Percentiles rank a stretch among this genome's conserved stretches.
These are phyloP conservation scores for Epicauta chinensis DNA, from an alignment of 1,140 invertebrate genomes.

Conservation along the genomic window DNA sequence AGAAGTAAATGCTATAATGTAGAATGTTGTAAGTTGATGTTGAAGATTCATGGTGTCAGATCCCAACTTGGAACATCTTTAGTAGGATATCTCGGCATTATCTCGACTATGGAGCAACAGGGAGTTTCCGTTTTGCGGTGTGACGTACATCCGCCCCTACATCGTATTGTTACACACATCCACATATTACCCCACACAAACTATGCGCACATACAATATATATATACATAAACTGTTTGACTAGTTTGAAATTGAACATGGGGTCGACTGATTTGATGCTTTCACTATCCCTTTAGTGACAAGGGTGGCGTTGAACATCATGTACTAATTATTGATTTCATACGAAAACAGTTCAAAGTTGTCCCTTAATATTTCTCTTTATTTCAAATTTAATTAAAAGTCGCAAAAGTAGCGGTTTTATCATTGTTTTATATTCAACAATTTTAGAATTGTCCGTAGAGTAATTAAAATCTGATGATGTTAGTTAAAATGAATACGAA, in stretches of 20 bases:
- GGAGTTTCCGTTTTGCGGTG: slow-evolving; percentile 8
- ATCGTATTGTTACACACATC: slow-evolving; percentile 3
- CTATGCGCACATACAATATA: too few species aligned
- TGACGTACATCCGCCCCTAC: slow-evolving; percentile 8
- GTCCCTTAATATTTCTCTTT: too few species aligned
- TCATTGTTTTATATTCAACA: too few species aligned
- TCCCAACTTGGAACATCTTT: background rate
- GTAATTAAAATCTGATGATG: too few species aligned
- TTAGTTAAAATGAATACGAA: background rate
- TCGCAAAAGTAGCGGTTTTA: too few species aligned
- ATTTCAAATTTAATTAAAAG: too few species aligned
- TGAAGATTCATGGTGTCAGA: slow-evolving; percentile 10
- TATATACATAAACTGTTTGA: too few species aligned
- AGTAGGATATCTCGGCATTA: slow-evolving; percentile 5
- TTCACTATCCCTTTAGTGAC: slow-evolving; percentile 3
- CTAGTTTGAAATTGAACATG: background rate
- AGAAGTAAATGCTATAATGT: slow-evolving; percentile 1
- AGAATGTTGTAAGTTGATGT: slow-evolving; percentile 1
- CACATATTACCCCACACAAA: too few species aligned
- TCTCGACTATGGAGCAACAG: slow-evolving; percentile 7
- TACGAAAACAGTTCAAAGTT: too few species aligned
- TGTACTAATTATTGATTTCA: too few species aligned
- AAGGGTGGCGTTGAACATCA: too few species aligned
- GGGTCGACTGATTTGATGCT: slow-evolving; percentile 7
- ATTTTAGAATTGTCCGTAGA: too few species aligned